These are phyloP conservation scores for Sialia sialis DNA, from an alignment of 2,113 vertebrate genomes.

Conservation along the genomic window DNA sequence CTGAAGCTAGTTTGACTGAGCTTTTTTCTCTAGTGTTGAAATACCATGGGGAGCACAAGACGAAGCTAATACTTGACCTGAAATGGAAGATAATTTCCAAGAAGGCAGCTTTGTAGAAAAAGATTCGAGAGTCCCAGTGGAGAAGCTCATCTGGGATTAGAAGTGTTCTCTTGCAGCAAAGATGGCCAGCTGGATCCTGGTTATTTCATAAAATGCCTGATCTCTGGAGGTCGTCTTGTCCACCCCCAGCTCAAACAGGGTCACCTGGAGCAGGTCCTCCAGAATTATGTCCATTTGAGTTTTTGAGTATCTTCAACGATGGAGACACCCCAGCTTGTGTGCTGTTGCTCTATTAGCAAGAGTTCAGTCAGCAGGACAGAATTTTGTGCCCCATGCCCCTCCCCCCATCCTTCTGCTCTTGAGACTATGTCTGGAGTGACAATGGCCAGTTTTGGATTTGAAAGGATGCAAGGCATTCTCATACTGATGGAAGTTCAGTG, in stretches of 20 bases:
- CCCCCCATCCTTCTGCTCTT: not conserved
- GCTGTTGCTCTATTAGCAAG: not conserved
- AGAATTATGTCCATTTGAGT: not conserved
- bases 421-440: not conserved
- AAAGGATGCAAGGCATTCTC: not conserved
- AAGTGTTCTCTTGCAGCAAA: not conserved
- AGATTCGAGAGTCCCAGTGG: not conserved
- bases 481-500: not conserved
- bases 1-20: not conserved
- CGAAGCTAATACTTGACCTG: not conserved
- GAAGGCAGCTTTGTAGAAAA: not conserved
- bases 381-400: accelerated
- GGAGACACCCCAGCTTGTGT: not conserved
- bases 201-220: not conserved
- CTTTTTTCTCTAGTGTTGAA: not conserved
- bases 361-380: not conserved
- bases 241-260: not conserved
- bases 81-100: not conserved
- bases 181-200: not conserved
- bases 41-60: not conserved
- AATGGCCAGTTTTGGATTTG: not conserved
- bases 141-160: not conserved
- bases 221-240: not conserved
- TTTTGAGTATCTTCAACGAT: not conserved
- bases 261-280: not conserved